phyloP scores from a whole-genome alignment of 1,140 invertebrate genomes.

The Mamestra configurata region DNA sequence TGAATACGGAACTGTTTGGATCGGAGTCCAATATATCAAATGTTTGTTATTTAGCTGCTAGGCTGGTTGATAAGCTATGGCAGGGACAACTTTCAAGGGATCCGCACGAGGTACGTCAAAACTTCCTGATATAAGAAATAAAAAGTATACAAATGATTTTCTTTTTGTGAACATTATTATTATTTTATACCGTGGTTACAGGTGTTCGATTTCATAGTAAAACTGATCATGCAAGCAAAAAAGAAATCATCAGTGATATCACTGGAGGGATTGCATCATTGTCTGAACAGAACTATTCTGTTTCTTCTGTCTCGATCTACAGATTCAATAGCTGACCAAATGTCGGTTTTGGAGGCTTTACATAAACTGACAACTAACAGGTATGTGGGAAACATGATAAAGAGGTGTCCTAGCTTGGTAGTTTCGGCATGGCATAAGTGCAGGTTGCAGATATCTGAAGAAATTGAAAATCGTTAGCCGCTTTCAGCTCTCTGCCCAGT shows the following conservation, averaged over 20 bases:
- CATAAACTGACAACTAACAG: conserved; percentile 96
- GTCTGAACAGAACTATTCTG: conserved; percentile 97
- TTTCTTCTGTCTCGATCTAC: conserved; percentile 97
- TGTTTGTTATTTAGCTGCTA: conserved; percentile 97
- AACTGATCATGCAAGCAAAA: conserved; percentile 96
- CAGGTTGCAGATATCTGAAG: too few species aligned
- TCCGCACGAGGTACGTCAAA: conserved; percentile 92
- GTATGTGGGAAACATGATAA: conserved; percentile 62
- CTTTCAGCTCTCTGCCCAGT: too few species aligned
- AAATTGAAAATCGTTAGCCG: too few species aligned
- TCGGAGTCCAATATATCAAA: conserved; percentile 95
- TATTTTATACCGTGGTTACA: conserved; percentile 45
- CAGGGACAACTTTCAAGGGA: conserved; percentile 96
- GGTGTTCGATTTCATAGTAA: conserved; percentile 98
- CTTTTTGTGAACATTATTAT: background rate
- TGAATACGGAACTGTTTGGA: conserved; percentile 96
- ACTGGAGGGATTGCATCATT: conserved; percentile 96
- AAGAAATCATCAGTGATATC: conserved; percentile 92
- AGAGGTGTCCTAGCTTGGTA: background rate
- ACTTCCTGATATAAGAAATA: background rate
- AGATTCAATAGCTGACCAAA: conserved; percentile 96
- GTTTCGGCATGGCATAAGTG: background rate
- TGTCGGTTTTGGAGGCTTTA: conserved; percentile 96
- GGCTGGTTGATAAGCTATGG: conserved; percentile 99
- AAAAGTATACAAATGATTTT: background rate